These are phyloP conservation scores for Circaetus gallicus DNA, from an alignment of 2,113 vertebrate species.

Conservation along the genomic window DNA sequence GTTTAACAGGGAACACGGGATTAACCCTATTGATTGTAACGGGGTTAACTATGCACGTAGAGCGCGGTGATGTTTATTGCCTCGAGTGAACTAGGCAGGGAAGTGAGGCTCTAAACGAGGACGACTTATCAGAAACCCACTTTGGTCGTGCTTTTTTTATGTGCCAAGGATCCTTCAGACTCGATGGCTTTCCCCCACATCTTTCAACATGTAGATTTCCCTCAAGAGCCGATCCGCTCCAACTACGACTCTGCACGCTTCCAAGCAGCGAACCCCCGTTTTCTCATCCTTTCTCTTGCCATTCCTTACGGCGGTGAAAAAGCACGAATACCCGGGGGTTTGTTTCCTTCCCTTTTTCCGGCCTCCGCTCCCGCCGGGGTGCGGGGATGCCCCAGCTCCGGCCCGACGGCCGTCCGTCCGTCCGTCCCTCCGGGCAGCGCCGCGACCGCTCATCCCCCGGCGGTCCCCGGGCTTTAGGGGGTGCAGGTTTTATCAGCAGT, in stretches of 20 bases:
- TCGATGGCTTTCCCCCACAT: neutral
- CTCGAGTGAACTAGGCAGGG: fast-evolving
- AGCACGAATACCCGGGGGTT: fast-evolving
- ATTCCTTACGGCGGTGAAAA: neutral
- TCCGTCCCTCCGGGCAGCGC: too few species aligned
- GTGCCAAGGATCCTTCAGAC: neutral
- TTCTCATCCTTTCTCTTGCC: neutral
- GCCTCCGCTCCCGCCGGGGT: too few species aligned
- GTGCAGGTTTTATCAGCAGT: neutral
- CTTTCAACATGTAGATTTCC: neutral
- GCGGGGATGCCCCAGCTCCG: too few species aligned
- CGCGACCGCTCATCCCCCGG: too few species aligned
- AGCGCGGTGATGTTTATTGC: neutral
- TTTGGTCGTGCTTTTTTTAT: fast-evolving
- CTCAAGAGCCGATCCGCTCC: fast-evolving
- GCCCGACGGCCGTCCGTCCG: too few species aligned
- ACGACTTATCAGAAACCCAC: neutral
- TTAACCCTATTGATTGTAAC: neutral
- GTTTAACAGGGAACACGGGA: neutral
- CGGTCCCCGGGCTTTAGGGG: too few species aligned
- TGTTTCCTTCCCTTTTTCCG: too few species aligned
- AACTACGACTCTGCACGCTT: too few species aligned
- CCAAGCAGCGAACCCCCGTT: neutral
- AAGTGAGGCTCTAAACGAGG: neutral
- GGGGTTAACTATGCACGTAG: neutral